Evolutionary conservation across 2,888 invertebrate genomes (phyloP).

Genomic region (Pandemis corylana): DNA sequence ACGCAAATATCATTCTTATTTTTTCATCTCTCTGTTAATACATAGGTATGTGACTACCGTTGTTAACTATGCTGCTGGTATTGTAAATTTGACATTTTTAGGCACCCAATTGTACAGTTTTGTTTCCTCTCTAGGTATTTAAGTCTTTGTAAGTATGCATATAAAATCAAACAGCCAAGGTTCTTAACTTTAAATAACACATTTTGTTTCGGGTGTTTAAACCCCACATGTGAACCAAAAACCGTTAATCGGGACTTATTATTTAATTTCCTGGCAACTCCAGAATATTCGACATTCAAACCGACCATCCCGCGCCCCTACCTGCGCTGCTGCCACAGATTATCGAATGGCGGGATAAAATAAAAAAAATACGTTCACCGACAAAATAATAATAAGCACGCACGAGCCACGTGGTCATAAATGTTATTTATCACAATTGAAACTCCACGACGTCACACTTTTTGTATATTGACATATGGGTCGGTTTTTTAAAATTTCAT

Average conservation of each 20-base stretch:
- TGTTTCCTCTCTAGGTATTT: too few relatives aligned
- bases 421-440: slow-evolving; percentile 49
- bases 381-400: slow-evolving; percentile 46
- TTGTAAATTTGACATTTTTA: too few relatives aligned
- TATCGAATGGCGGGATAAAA: slow-evolving; percentile 51
- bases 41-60: too few relatives aligned
- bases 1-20: too few relatives aligned
- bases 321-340: slow-evolving; percentile 69
- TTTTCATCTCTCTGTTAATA: too few relatives aligned
- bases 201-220: not conserved
- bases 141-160: not conserved
- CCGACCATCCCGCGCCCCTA: slow-evolving; percentile 72
- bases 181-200: not conserved
- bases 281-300: slow-evolving; percentile 69
- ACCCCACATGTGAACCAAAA: not conserved
- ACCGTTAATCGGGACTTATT: slow-evolving; percentile 33
- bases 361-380: slow-evolving; percentile 22
- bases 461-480: slow-evolving; percentile 45
- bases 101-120: too few relatives aligned
- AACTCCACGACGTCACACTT: slow-evolving; percentile 53
- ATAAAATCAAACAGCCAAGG: too few relatives aligned
- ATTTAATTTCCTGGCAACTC: slow-evolving; percentile 60
- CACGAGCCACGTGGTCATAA: slow-evolving; percentile 62
- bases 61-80: too few relatives aligned
- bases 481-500: slow-evolving; percentile 28